Evolutionary conservation across 2,888 invertebrate species (phyloP).

Genomic region (Antheraea yamamai): DNA sequence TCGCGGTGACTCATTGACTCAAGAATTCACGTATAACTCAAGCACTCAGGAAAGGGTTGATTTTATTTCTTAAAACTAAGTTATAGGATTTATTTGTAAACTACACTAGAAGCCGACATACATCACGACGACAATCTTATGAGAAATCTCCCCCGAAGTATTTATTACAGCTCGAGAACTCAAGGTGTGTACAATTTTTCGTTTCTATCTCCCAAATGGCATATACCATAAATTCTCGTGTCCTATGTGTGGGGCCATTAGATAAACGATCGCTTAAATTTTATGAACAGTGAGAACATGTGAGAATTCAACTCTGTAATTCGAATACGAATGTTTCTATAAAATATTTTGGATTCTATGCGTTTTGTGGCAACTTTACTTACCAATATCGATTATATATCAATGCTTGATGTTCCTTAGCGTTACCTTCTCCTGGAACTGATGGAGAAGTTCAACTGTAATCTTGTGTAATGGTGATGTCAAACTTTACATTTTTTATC

Average conservation of each 20-base stretch:
- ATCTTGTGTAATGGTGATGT: too few relatives aligned
- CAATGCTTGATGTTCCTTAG: too few relatives aligned
- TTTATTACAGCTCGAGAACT: slow-evolving; percentile 27
- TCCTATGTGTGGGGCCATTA: slow-evolving; percentile 25
- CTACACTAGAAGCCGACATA: slow-evolving; percentile 23
- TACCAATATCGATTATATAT: too few relatives aligned
- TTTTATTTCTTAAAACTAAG: background rate
- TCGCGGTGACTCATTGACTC: background rate
- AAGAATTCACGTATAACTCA: background rate
- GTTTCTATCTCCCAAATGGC: slow-evolving; percentile 43
- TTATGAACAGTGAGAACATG: background rate
- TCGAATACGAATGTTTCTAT: too few relatives aligned
- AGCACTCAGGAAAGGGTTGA: background rate
- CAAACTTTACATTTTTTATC: too few relatives aligned
- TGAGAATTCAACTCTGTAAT: background rate
- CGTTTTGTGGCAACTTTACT: too few relatives aligned
- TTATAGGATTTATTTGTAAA: background rate
- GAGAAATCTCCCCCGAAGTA: slow-evolving; percentile 25
- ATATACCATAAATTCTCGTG: slow-evolving; percentile 46
- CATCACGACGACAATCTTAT: slow-evolving; percentile 29
- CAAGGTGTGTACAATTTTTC: slow-evolving; percentile 43
- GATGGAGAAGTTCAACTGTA: too few relatives aligned
- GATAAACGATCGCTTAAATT: background rate
- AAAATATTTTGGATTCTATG: too few relatives aligned
- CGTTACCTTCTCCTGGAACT: too few relatives aligned